Base-by-base conservation (phyloP, 2,797 vertebrate species). In the Pogonophryne albipinna region DNA sequence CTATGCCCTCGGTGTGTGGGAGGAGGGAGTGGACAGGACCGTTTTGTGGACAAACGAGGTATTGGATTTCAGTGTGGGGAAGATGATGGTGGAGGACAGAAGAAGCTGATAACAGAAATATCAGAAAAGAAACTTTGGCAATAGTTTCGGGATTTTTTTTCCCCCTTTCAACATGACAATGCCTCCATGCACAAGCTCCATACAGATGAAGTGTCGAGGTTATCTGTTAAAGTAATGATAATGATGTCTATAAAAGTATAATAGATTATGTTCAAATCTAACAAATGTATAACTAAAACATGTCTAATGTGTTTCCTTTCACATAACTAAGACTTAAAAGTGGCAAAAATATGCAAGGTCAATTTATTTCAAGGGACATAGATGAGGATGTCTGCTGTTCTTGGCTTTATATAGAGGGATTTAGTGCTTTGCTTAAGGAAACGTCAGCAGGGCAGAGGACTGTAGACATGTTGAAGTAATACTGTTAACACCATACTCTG, bases 21-120 rank as follows among this genome's bases (percentile, higher is more conserved):
- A 68, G 72, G 71, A 71, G 55, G 79, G 66, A 51, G 55, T 45
- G 15, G 34, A 57, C 31, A 14, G 78, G 67, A 80, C 70, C 19
- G 23, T 14, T 78, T 27, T n/a, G 62, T 64, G 71, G 20, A 80
- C 74, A 67, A 82, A 84, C 19, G 41, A 84, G 42, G 53, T 78
- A 81, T 90, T 83, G 71, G 65, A 79, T 91, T 80, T 85, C 77
- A 91, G 69, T 91, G 86, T 92, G 88, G 85, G 90, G 89, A 92
- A 87, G 52, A 84, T 20, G 74, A 49, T 46, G 63, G 78, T 16
- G 42, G 67, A 82, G 68, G 47, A 51, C 53, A 77, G 31, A 20
- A 46, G 53, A 5, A 38, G 14, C 62, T 50, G 78, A 85, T 80
- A 72, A 68, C 49, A 56, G 57, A 34, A 34, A 34, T 6, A 1